Evolutionary conservation across 2,113 vertebrate genomes (phyloP).

Genomic region (Tychaedon coryphoeus): DNA sequence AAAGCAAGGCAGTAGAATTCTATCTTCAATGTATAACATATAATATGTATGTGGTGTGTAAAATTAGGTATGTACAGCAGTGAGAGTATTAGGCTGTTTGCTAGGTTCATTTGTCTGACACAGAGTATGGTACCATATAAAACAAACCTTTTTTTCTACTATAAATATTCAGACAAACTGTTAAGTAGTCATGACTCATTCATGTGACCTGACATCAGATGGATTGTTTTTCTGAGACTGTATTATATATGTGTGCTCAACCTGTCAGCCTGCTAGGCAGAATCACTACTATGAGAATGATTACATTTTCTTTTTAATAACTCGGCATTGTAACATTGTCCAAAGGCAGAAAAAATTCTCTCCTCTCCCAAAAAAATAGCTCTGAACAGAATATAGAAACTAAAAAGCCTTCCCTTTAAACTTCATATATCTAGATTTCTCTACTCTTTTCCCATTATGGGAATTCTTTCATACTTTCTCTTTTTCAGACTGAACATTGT

Average conservation of each 20-base stretch:
- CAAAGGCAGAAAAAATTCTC: neutral
- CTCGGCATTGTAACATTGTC: neutral
- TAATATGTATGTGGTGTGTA: neutral
- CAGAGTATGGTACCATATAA: neutral
- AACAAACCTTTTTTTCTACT: neutral
- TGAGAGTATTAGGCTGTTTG: neutral
- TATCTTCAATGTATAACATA: neutral
- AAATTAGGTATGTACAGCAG: neutral
- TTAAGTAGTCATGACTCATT: slow-evolving; percentile 17
- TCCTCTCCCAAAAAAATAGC: neutral
- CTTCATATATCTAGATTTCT: neutral
- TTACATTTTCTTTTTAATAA: slow-evolving; percentile 16
- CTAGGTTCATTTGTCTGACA: neutral
- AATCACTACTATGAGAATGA: slow-evolving; percentile 3
- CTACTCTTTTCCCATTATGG: neutral
- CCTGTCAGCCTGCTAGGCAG: neutral
- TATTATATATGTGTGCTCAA: neutral
- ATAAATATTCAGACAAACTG: neutral
- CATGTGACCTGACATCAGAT: neutral
- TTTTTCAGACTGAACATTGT: neutral
- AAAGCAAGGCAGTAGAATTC: neutral
- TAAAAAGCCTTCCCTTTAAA: neutral
- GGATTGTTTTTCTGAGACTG: neutral
- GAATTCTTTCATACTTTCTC: neutral
- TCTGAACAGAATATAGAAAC: neutral